A percentile compares a stretch with the other conserved stretches of the same genome.
Evolutionary conservation across 2,888 invertebrate genomes (phyloP).

Genomic region (Epirrita christyi): DNA sequence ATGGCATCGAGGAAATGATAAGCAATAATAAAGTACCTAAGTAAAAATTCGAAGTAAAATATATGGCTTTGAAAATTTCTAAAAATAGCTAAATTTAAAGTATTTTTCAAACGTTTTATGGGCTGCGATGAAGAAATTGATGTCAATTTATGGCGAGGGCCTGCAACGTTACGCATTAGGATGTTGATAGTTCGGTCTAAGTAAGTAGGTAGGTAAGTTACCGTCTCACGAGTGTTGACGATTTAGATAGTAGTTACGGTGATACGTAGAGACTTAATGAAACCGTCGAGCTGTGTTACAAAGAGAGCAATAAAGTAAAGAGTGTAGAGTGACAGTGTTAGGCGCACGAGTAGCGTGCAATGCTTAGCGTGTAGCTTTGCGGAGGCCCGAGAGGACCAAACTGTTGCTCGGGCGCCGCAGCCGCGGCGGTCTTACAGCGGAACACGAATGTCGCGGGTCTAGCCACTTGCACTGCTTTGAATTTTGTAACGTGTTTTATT

Average conservation of each 20-base stretch:
- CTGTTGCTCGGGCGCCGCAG: constrained; percentile 54
- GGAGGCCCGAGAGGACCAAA: constrained; percentile 63
- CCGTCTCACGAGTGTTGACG: constrained; percentile 60
- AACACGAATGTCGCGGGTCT: constrained; percentile 11
- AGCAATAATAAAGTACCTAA: constrained; percentile 80
- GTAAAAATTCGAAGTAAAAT: constrained; percentile 49
- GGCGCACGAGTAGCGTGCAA: constrained; percentile 68
- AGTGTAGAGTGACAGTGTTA: constrained; percentile 62
- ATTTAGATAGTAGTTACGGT: constrained; percentile 70
- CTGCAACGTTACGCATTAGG: constrained; percentile 68
- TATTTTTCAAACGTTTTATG: constrained; percentile 73
- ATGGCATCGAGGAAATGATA: constrained; percentile 64
- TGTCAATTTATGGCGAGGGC: constrained; percentile 78
- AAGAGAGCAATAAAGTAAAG: constrained; percentile 79
- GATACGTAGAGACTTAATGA: constrained; percentile 82
- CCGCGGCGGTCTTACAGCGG: constrained; percentile 23
- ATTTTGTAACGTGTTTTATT: constrained; percentile 4
- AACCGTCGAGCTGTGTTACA: constrained; percentile 83
- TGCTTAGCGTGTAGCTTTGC: constrained; percentile 56
- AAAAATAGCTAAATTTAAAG: constrained; percentile 51
- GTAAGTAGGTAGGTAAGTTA: constrained; percentile 51
- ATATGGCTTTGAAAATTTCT: constrained; percentile 54
- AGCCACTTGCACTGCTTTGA: constrained; percentile 13
- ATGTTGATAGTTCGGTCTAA: constrained; percentile 62
- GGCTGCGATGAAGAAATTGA: constrained; percentile 61